Evolutionary conservation across 2,113 vertebrate genomes (phyloP), one percentile per base, ranked within the genome.

Genomic region (Pseudolaguvia tuberculata): DNA sequence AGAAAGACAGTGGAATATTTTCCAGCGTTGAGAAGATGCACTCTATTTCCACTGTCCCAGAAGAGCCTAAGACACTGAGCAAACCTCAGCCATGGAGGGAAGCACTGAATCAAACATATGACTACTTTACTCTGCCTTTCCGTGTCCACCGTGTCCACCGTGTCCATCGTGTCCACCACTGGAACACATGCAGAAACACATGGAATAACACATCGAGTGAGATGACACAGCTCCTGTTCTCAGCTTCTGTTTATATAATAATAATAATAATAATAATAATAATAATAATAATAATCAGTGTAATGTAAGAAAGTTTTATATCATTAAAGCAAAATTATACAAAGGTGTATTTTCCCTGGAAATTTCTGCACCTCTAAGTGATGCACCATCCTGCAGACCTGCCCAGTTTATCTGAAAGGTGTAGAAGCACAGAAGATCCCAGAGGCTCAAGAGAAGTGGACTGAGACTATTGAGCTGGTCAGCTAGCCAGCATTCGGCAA

Each of bases 11-110:
- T 83, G 35, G 77, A 75, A 73, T 84, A 85, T 83, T 88, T 86
- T 20, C 74, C 87, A 20, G 86, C 83, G 31, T 86, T 86, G 31
- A 84, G 72, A 10, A 87, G 81, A 61, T 87, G 82, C 15, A 74
- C 21, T 2, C 47, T 72, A 53, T 80, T n/a, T 5, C 84, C 35
- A 53, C 73, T 85, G 75, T 85, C 82, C 77, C 84, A 81, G 78
- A 85, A 87, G 35, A 59, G 62, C 58, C 85, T 68, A 8, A 87
- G 80, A 73, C 85, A 86, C 78, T 87, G 85, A n/a, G 83, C 76
- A 45, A 87, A 85, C n/a, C 85, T 82, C 53, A 87, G 74, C 85
- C 85, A 86, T 63, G 85, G 80, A 14, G 85, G 85, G 31, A 86
- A 70, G 53, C 83, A 87, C 61, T 86, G 85, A 77, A 87, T 79